Base-by-base conservation (phyloP, 1,140 invertebrate genomes). In the Drosophila nannoptera region DNA sequence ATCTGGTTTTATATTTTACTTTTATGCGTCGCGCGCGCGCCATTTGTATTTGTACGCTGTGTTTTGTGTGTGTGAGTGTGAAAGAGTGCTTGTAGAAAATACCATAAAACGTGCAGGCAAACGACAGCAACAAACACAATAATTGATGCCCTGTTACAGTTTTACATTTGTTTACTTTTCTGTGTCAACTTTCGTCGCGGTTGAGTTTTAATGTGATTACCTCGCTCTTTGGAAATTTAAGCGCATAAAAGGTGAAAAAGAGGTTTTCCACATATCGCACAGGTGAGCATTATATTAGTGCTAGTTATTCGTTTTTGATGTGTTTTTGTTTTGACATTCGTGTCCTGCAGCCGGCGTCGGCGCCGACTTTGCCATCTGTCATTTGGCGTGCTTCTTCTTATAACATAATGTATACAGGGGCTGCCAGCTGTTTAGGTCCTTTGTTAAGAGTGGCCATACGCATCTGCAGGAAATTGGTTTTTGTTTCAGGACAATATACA, bases 1-100 rank as follows among this genome's bases (percentile, higher is more conserved):
- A 84, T 83, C 80, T 83, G 80, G 80, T 78, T 83, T 83, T 84
- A 83, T 83, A 80, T 84, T 75, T 83, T 78, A 82, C 74, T 82
- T 72, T 62, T 55, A 60, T 68, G 65, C 52, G 49, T 66, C 62
- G 33, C 53, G 68, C 77, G 77, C 77, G 77, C 77, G 77, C 61
- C 73, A 73, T 78, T 81, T 74, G 48, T 66, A 52, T 66, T 52
- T 53, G 75, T 72, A 32, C 42, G 12, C 50, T 50, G 63, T n/a
- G 63, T 35, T 70, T 48, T 63, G 75, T 61, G 55, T 12, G 40
- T 43, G 55, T 73, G 42, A 46, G 55, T 69, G 42, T 65, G 53
- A 43, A n/a, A 48, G 42, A 61, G 46, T 77, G 75, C 77, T 53
- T 67, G 66, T 80, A 66, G 81, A 86, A 84, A 83, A 78, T 72